Evolutionary conservation across 2,797 vertebrate species (phyloP), one percentile per base, ranked within the genome.

Genomic region (Cichlasoma orientale): DNA sequence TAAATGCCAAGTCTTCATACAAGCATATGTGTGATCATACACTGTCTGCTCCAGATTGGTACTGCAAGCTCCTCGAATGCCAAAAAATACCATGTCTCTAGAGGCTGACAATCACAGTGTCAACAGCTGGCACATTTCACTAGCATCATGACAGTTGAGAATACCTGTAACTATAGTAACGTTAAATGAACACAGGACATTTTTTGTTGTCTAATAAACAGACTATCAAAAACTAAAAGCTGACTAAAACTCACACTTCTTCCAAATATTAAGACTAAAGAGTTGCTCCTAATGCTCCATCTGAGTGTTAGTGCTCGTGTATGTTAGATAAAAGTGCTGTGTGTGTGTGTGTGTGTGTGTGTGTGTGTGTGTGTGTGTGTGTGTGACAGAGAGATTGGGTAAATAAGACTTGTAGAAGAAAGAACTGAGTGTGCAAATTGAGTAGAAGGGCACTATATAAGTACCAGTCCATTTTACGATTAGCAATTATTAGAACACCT

Each of bases 161-260:
- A 50, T 8, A 50, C 47, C 16, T 50, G 18, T 19, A 50, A 50
- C 47, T 50, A 19, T 19, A 50, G 18, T 50, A 50, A 19, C 3
- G 16, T 63, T 63, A 25, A 23, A 25, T 25, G 36, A 63, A 41
- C 50, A n/a, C 12, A 41, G n/a, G n/a, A n/a, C n/a, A n/a, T n/a
- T n/a, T n/a, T n/a, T n/a, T n/a, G n/a, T n/a, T n/a, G n/a, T n/a
- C n/a, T n/a, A n/a, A n/a, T n/a, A n/a, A n/a, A n/a, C n/a, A n/a
- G n/a, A n/a, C n/a, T n/a, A n/a, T n/a, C n/a, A n/a, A n/a, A 44
- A 0, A 63, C 9, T 36, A 61, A 16, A 38, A 44, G 0, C 25
- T 5, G 8, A 44, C 8, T 41, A 41, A 38, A 61, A 41, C 36
- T 41, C 4, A 0, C 0, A 1, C 23, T 10, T 61, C 0, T 23